Evolutionary conservation across 2,888 invertebrate species (phyloP), one percentile per base, ranked within the genome.

Genomic region (Harpalus rubripes): DNA sequence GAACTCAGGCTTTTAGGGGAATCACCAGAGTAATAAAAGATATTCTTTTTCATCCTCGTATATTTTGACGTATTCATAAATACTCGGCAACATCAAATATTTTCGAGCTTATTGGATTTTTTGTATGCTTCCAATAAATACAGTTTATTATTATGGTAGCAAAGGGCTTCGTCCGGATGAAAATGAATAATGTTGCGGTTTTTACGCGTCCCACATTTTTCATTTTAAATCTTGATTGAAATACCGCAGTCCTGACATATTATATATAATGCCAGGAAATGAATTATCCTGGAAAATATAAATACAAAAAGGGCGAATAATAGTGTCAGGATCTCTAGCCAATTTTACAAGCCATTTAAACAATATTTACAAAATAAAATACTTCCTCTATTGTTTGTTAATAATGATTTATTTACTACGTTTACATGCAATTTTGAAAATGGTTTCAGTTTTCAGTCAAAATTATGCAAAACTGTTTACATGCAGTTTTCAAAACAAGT

Each of bases 151-250:
- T 83, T 83, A 26, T 74, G 63, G 15, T 12, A 59, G 78, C 61
- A 76, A 32, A 76, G 63, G 61, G 56, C 39, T 10, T 12, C 44
- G 44, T 12, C 76, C 16, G 83, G 65, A 15, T 58, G 32, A 65
- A 81, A 84, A 78, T 84, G 78, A 84, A 84, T 84, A 63, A 78
- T 84, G 84, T 84, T 15, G 52, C 26, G 65, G 78, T 84, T 56
- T 61, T 82, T 58, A 58, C 56, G 61, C 22, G 44, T 44, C 59
- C 32, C 56, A 59, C 61, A 83, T 83, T 83, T 83, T 83, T 76
- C 83, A 83, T 83, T 59, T 83, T 83, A 83, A 83, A 83, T 83
- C 83, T 83, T 83, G 76, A 83, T 83, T 83, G 76, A 83, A 83
- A 83, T 76, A 76, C 41, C 74, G 74, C 74, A 41, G 22, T 44